Evolutionary conservation across 2,888 invertebrate genomes (phyloP).

Genomic region (Tanytarsus gracilentus): DNA sequence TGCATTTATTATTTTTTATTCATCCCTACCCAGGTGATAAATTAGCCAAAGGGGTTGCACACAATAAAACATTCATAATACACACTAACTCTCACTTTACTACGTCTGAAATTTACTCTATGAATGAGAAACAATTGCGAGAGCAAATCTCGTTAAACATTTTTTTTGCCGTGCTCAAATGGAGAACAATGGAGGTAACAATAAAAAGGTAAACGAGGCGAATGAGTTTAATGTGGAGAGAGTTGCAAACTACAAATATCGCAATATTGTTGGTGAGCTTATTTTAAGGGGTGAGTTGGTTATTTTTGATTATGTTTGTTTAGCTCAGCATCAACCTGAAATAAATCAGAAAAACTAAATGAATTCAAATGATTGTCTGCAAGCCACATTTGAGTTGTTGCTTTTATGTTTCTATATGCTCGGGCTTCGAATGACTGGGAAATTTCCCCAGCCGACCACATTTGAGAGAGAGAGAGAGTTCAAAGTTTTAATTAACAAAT

Average conservation of each 20-base stretch:
- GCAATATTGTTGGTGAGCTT: neutral
- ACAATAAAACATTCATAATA: neutral
- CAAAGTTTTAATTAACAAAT: constrained; percentile 29
- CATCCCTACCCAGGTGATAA: constrained; percentile 9
- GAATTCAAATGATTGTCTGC: constrained; percentile 23
- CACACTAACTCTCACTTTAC: neutral
- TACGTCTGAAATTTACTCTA: neutral
- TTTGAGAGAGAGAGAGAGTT: neutral
- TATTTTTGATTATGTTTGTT: constrained; percentile 22
- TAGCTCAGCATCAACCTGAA: constrained; percentile 5
- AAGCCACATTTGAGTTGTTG: neutral
- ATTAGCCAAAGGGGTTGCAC: neutral
- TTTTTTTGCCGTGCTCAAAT: too few species aligned
- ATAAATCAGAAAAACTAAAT: constrained; percentile 19
- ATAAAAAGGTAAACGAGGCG: constrained; percentile 2
- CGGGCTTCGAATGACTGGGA: too few species aligned
- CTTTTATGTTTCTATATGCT: neutral
- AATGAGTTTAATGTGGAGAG: neutral
- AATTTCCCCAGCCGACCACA: neutral
- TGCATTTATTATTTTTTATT: too few species aligned
- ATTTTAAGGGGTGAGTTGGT: neutral
- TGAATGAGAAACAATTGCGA: neutral
- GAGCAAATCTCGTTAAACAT: neutral
- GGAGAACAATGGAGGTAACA: constrained; percentile 5
- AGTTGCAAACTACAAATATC: too few species aligned